Base-by-base conservation (phyloP, 2,113 vertebrate species). In the Setophaga kirtlandii region DNA sequence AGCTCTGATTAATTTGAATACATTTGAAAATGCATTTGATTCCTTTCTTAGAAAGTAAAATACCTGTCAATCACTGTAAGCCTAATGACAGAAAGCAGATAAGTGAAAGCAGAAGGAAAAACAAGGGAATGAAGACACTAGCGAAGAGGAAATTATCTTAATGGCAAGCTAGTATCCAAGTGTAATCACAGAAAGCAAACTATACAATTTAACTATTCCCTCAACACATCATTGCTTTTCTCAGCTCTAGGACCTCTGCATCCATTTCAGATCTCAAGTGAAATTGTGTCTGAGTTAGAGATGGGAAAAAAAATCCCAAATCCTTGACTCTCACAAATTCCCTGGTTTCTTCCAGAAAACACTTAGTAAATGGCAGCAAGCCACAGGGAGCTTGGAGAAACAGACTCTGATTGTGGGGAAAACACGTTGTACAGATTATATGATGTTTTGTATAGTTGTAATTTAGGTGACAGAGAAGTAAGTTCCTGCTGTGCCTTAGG, bases 401-500 rank as follows among this genome's bases (percentile, higher is more conserved):
- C 30, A 88, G 58, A 9, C 37, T 80, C 58, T 77, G 71, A 41
- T 58, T 85, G 78, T 52, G 69, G 76, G 67, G 64, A 64, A 67
- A 39, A 52, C 42, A 31, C 0, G 0, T 52, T 90, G 87, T 96
- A 76, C 58, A 56, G 58, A 91, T 94, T 49, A 91, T 60, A 25
- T 46, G 81, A 50, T 13, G 4, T 87, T 95, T 82, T 90, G 65
- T 95, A 15, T 6, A 49, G 74, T 1, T 68, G 49, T 85, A 85
- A 79, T 85, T 56, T 56, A 82, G 78, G 70, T 87, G 87, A 73
- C 84, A 85, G 84, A 87, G 60, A 87, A 49, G 56, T 49, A 76
- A 56, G 17, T 73, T 94, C 92, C 87, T 82, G 83, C 87, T 95
- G 83, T 94, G 77, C 69, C 52, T 85, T 82, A 47, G 41, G n/a